Base-by-base conservation (phyloP, 2,888 invertebrate genomes). In the Sipunculus nudus region DNA sequence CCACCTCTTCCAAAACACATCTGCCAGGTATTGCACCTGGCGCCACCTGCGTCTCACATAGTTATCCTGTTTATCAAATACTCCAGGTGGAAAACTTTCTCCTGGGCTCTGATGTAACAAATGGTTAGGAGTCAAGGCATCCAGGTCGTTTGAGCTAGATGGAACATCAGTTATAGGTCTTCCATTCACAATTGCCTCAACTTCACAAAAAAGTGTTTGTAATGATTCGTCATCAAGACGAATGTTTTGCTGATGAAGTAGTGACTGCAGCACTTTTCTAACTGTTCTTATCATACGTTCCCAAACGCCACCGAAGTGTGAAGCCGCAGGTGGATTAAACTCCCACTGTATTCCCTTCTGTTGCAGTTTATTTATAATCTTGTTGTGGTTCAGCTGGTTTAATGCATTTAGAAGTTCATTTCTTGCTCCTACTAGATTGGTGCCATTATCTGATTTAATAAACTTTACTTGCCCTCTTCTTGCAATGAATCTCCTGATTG, bases 1-100 rank as follows among this genome's bases (percentile, higher is more conserved):
- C 61, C 65, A 65, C n/a, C 57, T 49, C 21, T 32, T 32, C 59
- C 61, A 65, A 21, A 65, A 65, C 21, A 60, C 13, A 31, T 56
- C 43, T 4, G 59, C 57, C 46, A 65, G 39, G 35, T 61, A 65
- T 43, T 65, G 61, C 25, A 61, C 57, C 21, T 62, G 59, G 5
- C 60, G 39, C 63, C 63, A 63, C 13, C n/a, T n/a, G n/a, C 65
- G 58, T 16, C 39, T 50, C n/a, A n/a, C 8, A 31, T 65, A 65
- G 21, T 39, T 53, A 41, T 65, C 59, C 1, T 32, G 13, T 38
- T 56, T 53, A 13, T 31, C 47, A 54, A 61, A 59, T 16, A 53
- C 23, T 45, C 59, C 59, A 29, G 59, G 59, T 16, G 65, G 61
- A 31, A 56, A 16, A 13, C 10, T 10, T 35, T 10, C 10, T 13